Evolutionary conservation across 1,140 invertebrate genomes (phyloP).

Genomic region (Gryon sp.): DNA sequence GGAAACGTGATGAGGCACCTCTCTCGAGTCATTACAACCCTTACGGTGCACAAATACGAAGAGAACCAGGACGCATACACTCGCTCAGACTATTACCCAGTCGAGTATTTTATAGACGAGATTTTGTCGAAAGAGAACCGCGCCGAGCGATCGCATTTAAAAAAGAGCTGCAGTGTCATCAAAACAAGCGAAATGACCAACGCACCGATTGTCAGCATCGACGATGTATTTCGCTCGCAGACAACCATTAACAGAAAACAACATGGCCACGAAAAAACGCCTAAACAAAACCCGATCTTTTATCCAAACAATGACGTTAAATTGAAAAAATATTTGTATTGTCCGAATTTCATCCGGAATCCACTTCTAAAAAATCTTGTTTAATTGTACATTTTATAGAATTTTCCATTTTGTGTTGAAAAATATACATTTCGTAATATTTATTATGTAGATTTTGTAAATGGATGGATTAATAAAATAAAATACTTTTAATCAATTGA

Average conservation of each 20-base stretch:
- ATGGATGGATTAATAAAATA: no score
- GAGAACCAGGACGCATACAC: constrained; percentile 25
- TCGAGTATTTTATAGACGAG: constrained; percentile 67
- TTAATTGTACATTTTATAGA: not conserved
- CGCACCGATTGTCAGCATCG: constrained; percentile 8
- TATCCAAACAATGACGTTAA: not conserved
- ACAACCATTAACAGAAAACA: not conserved
- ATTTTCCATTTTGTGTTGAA: no score
- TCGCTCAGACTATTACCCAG: constrained; percentile 36
- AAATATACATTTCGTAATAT: no score
- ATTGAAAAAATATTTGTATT: constrained; percentile 8
- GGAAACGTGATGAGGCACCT: constrained; percentile 82
- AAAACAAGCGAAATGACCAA: not conserved
- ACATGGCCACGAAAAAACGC: not conserved
- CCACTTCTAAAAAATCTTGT: not conserved
- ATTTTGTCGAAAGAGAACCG: constrained; percentile 39
- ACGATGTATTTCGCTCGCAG: not conserved
- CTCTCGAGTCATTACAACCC: constrained; percentile 79
- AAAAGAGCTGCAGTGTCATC: not conserved
- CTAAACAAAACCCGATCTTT: constrained; percentile 5
- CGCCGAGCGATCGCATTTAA: not conserved
- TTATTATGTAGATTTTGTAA: no score
- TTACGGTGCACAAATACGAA: constrained; percentile 82
- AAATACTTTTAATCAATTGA: no score
- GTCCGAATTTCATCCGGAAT: not conserved